A percentile compares a stretch with the other conserved stretches of the same genome.
phyloP scores from a whole-genome alignment of 2,888 invertebrate genomes.

The Cactoblastis cactorum region DNA sequence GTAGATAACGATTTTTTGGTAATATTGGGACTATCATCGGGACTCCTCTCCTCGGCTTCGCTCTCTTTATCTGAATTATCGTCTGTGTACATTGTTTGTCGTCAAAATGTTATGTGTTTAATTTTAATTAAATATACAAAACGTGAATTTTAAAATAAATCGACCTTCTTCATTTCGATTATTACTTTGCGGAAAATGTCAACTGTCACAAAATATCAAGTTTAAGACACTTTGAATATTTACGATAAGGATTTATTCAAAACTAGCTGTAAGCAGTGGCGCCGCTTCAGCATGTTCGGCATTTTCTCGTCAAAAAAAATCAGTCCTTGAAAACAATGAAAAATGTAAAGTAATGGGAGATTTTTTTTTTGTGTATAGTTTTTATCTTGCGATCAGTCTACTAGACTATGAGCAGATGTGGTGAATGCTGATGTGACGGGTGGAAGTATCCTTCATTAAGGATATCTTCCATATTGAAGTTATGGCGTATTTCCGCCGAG shows the following conservation, averaged over 20 bases:
- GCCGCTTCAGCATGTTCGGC: no score
- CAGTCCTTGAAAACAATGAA: no score
- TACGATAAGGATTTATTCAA: neutral
- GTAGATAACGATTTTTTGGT: slow-evolving; percentile 68
- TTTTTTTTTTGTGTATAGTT: no score
- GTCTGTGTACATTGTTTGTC: slow-evolving; percentile 61
- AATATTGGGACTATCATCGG: slow-evolving; percentile 54
- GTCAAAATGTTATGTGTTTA: slow-evolving; percentile 21
- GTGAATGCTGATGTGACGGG: no score
- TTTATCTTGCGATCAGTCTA: no score
- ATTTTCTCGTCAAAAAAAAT: no score
- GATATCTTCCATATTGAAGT: no score
- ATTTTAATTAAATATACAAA: slow-evolving; percentile 26
- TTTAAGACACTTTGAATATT: neutral
- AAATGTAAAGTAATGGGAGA: no score
- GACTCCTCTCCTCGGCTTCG: slow-evolving; percentile 58
- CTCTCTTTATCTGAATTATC: slow-evolving; percentile 68
- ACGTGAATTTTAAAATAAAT: slow-evolving; percentile 37
- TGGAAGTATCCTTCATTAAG: no score
- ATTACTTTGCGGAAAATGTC: slow-evolving; percentile 39
- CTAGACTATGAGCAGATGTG: no score
- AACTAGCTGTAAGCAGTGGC: no score
- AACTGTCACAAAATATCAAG: neutral
- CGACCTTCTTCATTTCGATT: slow-evolving; percentile 28
- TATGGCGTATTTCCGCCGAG: no score